These are phyloP conservation scores for Eudemis profundana DNA, from an alignment of 2,888 invertebrate species.

Conservation along the genomic window DNA sequence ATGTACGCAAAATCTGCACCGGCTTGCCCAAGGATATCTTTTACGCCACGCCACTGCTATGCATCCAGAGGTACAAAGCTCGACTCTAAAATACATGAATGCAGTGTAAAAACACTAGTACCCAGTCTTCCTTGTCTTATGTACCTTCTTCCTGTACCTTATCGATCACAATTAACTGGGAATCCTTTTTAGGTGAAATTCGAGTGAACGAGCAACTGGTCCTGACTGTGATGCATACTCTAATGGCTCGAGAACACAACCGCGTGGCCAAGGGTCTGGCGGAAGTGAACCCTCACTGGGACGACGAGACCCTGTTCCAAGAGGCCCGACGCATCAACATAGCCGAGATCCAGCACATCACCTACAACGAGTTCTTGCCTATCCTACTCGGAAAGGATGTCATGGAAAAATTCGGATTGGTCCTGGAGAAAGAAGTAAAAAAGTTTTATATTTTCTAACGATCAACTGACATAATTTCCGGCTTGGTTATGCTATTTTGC, in stretches of 20 bases:
- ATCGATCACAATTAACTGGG: too few relatives aligned
- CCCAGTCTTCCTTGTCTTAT: too few relatives aligned
- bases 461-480: not conserved
- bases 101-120: too few relatives aligned
- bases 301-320: constrained; percentile 96
- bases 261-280: constrained; percentile 90
- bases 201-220: constrained; percentile 96
- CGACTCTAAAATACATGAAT: too few relatives aligned
- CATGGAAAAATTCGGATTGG: constrained; percentile 95
- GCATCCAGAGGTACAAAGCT: too few relatives aligned
- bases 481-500: too few relatives aligned
- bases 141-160: too few relatives aligned
- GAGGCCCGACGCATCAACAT: constrained; percentile 94
- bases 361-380: constrained; percentile 95
- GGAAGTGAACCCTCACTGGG: constrained; percentile 95
- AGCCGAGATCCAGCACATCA: constrained; percentile 95
- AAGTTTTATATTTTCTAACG: constrained; percentile 16
- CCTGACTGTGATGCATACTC: constrained; percentile 95
- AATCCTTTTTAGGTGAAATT: constrained; percentile 89
- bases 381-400: constrained; percentile 95
- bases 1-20: too few relatives aligned
- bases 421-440: constrained; percentile 90
- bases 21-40: too few relatives aligned
- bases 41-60: too few relatives aligned
- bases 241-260: constrained; percentile 97